Base-by-base conservation (phyloP, 35 echinoderm and acorn worm genomes). In the Apostichopus californicus region DNA sequence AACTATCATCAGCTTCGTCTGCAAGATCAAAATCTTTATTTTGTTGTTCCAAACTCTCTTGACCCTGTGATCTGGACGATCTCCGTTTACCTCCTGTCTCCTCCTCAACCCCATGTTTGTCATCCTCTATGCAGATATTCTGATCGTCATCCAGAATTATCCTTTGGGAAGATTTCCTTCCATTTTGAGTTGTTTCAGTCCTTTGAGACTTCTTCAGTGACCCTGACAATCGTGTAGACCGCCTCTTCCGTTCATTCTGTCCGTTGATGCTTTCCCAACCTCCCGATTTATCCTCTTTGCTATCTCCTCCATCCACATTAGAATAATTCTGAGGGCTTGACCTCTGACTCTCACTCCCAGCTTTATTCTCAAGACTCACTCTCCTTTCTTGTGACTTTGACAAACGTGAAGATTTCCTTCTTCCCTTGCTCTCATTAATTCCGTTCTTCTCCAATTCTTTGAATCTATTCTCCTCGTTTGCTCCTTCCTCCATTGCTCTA, bases 11-110 rank as follows among this genome's bases (percentile, higher is more conserved):
- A 21, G n/a, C 21, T 85, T 17, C 55, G 8, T 58, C 34, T 28
- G 34, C 55, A 34, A 56, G 10, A 18, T 4, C 82, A 56, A 54
- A 46, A 46, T 46, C 28, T 53, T 81, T 81, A 11, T 14, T 55
- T 59, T 58, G 28, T 25, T 55, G 15, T 9, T 59, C 13, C 3
- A 7, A 85, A 9, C 12, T 21, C 58, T 13, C 46, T n/a, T 85
- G 25, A n/a, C 58, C 81, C 52, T 85, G 81, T 5, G 81, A 85
- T 59, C 58, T 85, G 21, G 81, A 85, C 13, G 63, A 59, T 14
- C 81, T 56, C 6, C n/a, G 17, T 59, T 59, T 85, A 10, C 54
- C 56, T 58, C n/a, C 56, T 0, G 7, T 18, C 1, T 7, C 15
- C 5, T 75, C 17, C 6, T n/a, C 21, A 18, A 75, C 71, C 11